phyloP scores from a whole-genome alignment of 2,888 invertebrate genomes.

The Cantharis nigra region DNA sequence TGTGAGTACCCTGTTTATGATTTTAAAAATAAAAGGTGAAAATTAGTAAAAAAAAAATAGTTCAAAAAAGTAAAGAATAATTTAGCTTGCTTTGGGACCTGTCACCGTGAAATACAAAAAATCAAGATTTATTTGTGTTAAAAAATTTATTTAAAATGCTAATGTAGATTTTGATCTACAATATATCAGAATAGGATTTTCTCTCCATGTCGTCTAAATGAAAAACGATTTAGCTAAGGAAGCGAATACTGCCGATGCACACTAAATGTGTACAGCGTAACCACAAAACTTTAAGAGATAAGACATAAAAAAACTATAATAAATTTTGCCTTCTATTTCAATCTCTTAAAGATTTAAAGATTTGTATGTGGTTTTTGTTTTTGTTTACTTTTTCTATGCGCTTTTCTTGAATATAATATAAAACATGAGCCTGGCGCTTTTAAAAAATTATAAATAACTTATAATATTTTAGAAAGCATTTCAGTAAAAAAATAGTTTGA shows the following conservation, averaged over 20 bases:
- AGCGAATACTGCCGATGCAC: conserved; percentile 8
- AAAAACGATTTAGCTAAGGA: conserved; percentile 15
- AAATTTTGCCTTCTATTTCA: conserved; percentile 9
- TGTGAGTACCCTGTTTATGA: neutral
- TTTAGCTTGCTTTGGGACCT: neutral
- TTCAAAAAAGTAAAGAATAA: neutral
- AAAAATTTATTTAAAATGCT: conserved; percentile 3
- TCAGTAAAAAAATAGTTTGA: neutral
- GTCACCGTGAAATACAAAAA: neutral
- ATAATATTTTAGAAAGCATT: neutral
- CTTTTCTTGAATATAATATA: neutral
- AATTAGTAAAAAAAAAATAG: neutral
- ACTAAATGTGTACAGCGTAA: conserved; percentile 10
- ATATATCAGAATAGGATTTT: conserved; percentile 12
- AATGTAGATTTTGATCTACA: conserved; percentile 12
- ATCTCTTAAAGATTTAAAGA: conserved; percentile 4
- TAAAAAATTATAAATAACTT: neutral
- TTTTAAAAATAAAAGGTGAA: neutral
- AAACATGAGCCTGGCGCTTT: neutral
- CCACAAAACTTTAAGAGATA: conserved; percentile 10
- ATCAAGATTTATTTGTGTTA: neutral
- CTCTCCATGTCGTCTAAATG: conserved; percentile 14
- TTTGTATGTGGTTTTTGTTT: neutral
- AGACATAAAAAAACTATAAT: conserved; percentile 9
- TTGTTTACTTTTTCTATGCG: neutral